Conservation (phyloP, 2,888 invertebrate species). For the Euspilapteryx auroguttella region DNA sequence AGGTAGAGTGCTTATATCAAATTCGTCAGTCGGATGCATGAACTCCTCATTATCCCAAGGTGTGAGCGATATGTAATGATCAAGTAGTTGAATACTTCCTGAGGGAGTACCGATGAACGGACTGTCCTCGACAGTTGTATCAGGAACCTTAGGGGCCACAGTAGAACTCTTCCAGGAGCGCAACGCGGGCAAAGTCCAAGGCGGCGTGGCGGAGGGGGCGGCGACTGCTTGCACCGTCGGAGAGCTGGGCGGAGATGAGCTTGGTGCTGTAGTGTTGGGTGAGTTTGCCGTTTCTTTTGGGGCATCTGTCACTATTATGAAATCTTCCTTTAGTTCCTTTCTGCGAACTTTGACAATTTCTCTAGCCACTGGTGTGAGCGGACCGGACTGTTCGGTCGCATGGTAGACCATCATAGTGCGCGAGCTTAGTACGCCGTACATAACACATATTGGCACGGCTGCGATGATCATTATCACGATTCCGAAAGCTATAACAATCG, state of each 20-base stretch:
- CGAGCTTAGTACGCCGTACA: slow-evolving; percentile 28
- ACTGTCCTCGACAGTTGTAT: slow-evolving; percentile 24
- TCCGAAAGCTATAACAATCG: slow-evolving; percentile 32
- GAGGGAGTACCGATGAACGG: slow-evolving; percentile 27
- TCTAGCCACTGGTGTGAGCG: slow-evolving; percentile 22
- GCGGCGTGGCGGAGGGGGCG: slow-evolving; percentile 31
- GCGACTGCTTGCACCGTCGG: slow-evolving; percentile 19
- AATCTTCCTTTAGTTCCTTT: slow-evolving; percentile 38
- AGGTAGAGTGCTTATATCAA: slow-evolving; percentile 31
- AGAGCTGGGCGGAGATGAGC: slow-evolving; percentile 16
- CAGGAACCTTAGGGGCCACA: slow-evolving; percentile 27
- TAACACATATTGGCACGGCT: slow-evolving; percentile 32
- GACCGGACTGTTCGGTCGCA: slow-evolving; percentile 20
- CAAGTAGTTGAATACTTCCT: slow-evolving; percentile 25
- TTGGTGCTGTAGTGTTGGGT: slow-evolving; percentile 14
- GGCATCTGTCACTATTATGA: too few relatives aligned
- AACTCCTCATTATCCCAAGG: slow-evolving; percentile 44
- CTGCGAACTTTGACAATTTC: slow-evolving; percentile 35
- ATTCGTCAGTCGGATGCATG: slow-evolving; percentile 33
- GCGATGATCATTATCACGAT: slow-evolving; percentile 30
- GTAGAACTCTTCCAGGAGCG: slow-evolving; percentile 38
- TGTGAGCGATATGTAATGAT: slow-evolving; percentile 32
- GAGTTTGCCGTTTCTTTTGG: slow-evolving; percentile 16
- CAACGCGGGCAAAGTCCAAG: slow-evolving; percentile 58
- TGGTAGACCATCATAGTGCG: slow-evolving; percentile 21